Percentiles rank a stretch among this genome's conserved stretches.
Evolutionary conservation across 2,797 vertebrate species (phyloP).

Genomic region (Gymnothorax reevesii): DNA sequence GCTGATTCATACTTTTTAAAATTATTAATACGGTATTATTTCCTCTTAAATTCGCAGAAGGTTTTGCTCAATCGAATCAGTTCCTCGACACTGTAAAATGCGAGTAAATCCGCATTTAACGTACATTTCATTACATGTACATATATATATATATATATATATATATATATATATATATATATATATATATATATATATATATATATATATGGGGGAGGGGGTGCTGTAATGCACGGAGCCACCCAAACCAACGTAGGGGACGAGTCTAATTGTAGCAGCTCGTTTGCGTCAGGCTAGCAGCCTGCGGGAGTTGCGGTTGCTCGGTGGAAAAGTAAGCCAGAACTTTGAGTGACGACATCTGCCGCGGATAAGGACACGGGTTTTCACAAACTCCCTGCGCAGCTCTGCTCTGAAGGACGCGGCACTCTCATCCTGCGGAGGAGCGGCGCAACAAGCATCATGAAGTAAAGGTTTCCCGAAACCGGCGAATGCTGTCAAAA

Average conservation of each 20-base stretch:
- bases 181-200: no score
- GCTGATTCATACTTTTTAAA: not conserved
- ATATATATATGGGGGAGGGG: not conserved
- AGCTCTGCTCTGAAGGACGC: not conserved
- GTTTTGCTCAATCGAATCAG: not conserved
- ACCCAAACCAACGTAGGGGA: slow-evolving; percentile 8
- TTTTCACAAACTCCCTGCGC: not conserved
- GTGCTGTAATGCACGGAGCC: slow-evolving; percentile 45
- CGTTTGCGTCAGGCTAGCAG: slow-evolving; percentile 53
- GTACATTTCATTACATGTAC: not conserved
- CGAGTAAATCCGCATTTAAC: not conserved
- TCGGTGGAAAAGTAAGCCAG: slow-evolving; percentile 50
- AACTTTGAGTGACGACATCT: slow-evolving; percentile 69
- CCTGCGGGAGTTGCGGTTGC: slow-evolving; percentile 58
- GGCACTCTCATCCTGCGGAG: not conserved
- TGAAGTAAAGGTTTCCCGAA: not conserved
- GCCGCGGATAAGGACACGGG: slow-evolving; percentile 38
- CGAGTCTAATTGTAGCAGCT: slow-evolving; percentile 54
- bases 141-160: no score
- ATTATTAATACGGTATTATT: not conserved
- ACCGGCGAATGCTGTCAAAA: not conserved
- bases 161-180: no score
- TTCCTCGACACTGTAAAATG: not conserved
- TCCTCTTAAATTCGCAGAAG: not conserved
- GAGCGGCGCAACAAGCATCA: not conserved